These are phyloP conservation scores for Ataeniobius toweri DNA, from an alignment of 2,797 vertebrate species.

Conservation along the genomic window DNA sequence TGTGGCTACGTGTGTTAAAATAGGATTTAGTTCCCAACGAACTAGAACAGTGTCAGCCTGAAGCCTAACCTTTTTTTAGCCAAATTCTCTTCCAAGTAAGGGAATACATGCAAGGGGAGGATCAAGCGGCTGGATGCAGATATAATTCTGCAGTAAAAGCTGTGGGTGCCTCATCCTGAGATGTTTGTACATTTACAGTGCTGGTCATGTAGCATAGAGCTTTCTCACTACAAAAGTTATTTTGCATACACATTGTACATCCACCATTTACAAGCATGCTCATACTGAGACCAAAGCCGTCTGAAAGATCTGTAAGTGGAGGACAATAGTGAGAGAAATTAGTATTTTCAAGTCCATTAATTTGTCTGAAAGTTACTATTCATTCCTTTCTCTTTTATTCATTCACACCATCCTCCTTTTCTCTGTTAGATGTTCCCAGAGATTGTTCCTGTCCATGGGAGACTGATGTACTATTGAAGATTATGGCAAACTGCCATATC, in stretches of 20 bases:
- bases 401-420: constrained; percentile 54
- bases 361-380: constrained; percentile 56
- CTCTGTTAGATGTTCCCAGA: constrained; percentile 59
- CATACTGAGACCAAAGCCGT: constrained; percentile 25
- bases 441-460: constrained; percentile 53
- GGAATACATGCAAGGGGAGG: not conserved
- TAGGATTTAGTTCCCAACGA: constrained; percentile 1
- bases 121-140: not conserved
- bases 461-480: constrained; percentile 67
- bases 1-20: not conserved
- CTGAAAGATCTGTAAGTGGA: constrained; percentile 36
- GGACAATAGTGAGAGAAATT: constrained; percentile 26
- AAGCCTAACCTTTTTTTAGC: not conserved
- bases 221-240: not conserved
- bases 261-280: constrained; percentile 6
- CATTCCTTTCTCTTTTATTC: constrained; percentile 54
- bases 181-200: not conserved
- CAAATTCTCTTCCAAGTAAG: not conserved
- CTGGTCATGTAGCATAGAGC: not conserved
- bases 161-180: not conserved
- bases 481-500: constrained; percentile 68
- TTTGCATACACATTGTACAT: not conserved
- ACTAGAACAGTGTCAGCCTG: not conserved
- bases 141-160: not conserved
- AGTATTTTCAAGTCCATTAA: constrained; percentile 46